Conservation (phyloP, 2,113 vertebrate genomes). For the Hippocampus mohnikei region DNA sequence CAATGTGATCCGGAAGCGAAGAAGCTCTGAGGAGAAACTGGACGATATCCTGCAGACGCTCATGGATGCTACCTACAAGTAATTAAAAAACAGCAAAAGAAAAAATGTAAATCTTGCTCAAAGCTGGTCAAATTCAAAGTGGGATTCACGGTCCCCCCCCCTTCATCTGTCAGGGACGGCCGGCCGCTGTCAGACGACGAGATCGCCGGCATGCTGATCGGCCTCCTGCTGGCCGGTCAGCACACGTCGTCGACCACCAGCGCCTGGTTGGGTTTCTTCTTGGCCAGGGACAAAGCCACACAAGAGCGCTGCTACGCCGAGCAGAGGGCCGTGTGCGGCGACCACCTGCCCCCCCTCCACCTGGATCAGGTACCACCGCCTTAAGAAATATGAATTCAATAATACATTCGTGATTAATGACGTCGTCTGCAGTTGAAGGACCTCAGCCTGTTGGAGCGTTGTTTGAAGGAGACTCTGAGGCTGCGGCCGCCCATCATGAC, state of each 20-base stretch:
- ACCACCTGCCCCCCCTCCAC: slow-evolving; percentile 77
- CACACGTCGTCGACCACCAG: slow-evolving; percentile 97
- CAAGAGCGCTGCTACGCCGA: slow-evolving; percentile 87
- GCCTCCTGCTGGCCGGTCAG: slow-evolving; percentile 89
- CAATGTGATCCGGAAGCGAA: slow-evolving; percentile 87
- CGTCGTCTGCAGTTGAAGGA: slow-evolving; percentile 80
- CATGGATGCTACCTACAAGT: slow-evolving; percentile 94
- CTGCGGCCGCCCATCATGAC: slow-evolving; percentile 97
- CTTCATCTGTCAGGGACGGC: slow-evolving; percentile 74
- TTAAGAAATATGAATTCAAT: not conserved
- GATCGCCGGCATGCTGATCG: slow-evolving; percentile 90
- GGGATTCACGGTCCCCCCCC: not conserved
- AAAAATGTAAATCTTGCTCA: not conserved
- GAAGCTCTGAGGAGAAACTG: slow-evolving; percentile 73
- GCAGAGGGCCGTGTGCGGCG: slow-evolving; percentile 84
- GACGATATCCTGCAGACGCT: slow-evolving; percentile 95
- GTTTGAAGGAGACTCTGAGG: slow-evolving; percentile 92
- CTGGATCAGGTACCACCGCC: slow-evolving; percentile 81
- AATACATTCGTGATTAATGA: not conserved
- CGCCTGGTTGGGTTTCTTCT: slow-evolving; percentile 93
- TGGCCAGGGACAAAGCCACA: slow-evolving; percentile 79
- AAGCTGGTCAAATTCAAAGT: not conserved
- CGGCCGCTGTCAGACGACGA: slow-evolving; percentile 78
- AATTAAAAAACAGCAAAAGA: slow-evolving; percentile 36
- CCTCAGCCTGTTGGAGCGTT: slow-evolving; percentile 85